Base-by-base conservation (phyloP, 2,113 vertebrate species). In the Tautogolabrus adspersus region DNA sequence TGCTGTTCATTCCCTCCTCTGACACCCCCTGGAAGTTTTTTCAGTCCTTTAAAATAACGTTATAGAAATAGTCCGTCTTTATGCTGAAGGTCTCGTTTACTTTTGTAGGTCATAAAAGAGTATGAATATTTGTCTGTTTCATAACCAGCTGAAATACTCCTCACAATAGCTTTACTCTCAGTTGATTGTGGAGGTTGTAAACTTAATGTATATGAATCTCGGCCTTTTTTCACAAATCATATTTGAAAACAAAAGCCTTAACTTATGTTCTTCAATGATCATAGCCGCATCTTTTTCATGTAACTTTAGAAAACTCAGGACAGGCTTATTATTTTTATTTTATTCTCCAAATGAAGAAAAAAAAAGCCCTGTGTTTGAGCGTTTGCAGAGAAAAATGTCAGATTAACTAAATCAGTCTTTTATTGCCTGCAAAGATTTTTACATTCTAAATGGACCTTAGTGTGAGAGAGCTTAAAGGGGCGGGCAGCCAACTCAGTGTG, bases 371-470 rank as follows among this genome's bases (percentile, higher is more conserved):
- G 71, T 22, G 42, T 66, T 74, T 70, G 77, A 83, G 75, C 7
- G 1, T 26, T 67, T 67, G 10, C 76, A 67, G 77, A 88, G 82
- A 85, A 81, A 85, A 81, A 49, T 0, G 34, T 76, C 78, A 88
- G 76, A 85, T 89, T 66, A 83, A 61, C 61, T 83, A 79, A 87
- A 86, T 87, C 82, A 81, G 75, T 76, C 19, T 89, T 89, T 90
- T 87, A 87, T 75, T 82, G 83, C 85, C 80, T 87, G 86, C 73
- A 82, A 90, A 87, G 86, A 85, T 89, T 89, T 84, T 85, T 76
- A 79, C 75, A 79, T 90, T 89, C 85, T 44, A 90, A 89, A 89
- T 54, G 57, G 81, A 74, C 78, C 68, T 79, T 46, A 65, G 78
- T 88, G 82, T 86, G 76, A 81, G 84, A 78, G 77, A 77, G 79